These are phyloP conservation scores for Julus scandinavius DNA, from an alignment of 2,888 invertebrate genomes.

Conservation along the genomic window DNA sequence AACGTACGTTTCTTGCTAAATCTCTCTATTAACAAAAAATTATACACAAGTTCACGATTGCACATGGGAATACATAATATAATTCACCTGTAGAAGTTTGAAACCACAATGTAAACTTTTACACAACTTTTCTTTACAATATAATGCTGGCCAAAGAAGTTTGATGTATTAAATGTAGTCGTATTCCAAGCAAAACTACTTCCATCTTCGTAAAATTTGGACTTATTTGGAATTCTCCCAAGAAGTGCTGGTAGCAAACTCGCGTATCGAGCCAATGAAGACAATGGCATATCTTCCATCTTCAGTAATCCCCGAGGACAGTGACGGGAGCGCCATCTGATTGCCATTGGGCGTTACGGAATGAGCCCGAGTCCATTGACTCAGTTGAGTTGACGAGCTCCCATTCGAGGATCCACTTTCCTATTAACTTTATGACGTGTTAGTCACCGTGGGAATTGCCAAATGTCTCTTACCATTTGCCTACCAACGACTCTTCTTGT, in stretches of 20 bases:
- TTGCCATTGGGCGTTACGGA: neutral
- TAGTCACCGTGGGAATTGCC: conserved; percentile 42
- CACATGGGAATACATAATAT: no score
- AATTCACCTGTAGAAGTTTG: no score
- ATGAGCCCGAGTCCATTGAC: neutral
- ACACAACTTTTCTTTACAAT: no score
- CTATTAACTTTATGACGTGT: conserved; percentile 42
- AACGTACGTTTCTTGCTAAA: no score
- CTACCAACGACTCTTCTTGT: neutral
- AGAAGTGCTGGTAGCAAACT: neutral
- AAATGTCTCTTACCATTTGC: conserved; percentile 34
- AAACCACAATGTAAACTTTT: no score
- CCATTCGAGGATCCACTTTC: conserved; percentile 23
- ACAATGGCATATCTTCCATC: conserved; percentile 4
- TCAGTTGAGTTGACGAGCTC: conserved; percentile 35
- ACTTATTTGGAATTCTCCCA: neutral
- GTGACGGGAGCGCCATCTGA: neutral
- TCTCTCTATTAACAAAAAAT: no score
- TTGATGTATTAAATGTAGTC: no score
- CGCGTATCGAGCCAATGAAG: neutral
- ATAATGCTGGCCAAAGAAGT: no score
- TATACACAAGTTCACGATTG: no score
- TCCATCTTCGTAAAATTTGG: neutral
- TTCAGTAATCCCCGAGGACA: neutral
- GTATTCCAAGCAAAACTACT: no score